Evolutionary conservation across 2,797 vertebrate genomes (phyloP).

Genomic region (Distichodus sexfasciatus): DNA sequence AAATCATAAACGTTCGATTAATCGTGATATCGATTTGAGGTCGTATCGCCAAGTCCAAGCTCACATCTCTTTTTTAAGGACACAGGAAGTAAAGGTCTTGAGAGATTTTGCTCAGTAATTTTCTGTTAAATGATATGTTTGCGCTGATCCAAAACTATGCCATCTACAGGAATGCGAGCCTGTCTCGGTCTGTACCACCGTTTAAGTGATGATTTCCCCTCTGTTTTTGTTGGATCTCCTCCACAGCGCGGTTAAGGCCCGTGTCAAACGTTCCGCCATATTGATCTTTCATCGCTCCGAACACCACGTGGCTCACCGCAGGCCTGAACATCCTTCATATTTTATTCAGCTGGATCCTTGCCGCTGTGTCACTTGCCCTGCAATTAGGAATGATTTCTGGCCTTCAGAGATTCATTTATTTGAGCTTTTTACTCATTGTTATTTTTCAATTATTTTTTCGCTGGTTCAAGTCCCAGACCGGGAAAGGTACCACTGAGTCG

Average conservation of each 20-base stretch:
- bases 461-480: background rate
- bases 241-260: background rate
- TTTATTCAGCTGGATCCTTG: background rate
- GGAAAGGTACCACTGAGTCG: too few species aligned
- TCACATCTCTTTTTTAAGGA: background rate
- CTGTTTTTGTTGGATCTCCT: conserved; percentile 17
- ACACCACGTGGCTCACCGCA: background rate
- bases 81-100: background rate
- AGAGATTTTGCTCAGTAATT: conserved; percentile 3
- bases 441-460: background rate
- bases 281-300: conserved; percentile 7
- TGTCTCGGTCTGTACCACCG: background rate
- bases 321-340: background rate
- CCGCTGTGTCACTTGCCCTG: background rate
- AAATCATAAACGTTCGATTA: too few species aligned
- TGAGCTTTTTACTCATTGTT: background rate
- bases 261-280: background rate
- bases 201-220: conserved; percentile 6
- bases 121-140: too few species aligned
- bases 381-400: background rate
- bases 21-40: too few species aligned
- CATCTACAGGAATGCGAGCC: too few species aligned
- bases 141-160: too few species aligned
- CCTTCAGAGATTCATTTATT: background rate
- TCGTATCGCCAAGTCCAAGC: too few species aligned